Conservation (phyloP, 2,797 vertebrate genomes). For the Columba guinea region DNA sequence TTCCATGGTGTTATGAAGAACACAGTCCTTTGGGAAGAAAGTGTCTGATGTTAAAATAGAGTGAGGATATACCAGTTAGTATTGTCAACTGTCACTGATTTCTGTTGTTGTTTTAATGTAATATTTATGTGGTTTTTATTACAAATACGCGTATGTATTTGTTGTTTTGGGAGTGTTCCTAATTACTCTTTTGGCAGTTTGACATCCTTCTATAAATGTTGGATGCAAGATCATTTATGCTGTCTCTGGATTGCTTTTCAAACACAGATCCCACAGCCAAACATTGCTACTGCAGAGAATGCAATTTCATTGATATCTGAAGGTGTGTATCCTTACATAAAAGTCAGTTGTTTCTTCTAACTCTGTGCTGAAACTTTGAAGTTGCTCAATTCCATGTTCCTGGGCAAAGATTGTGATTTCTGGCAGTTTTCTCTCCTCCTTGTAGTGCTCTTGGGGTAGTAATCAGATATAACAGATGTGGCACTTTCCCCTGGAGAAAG, state of each 20-base stretch:
- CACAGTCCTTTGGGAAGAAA: not conserved
- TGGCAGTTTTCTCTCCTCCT: rapidly evolving
- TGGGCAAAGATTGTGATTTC: not conserved
- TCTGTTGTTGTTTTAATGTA: not conserved
- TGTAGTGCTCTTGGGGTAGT: not conserved
- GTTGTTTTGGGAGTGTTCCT: not conserved
- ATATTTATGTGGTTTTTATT: not conserved
- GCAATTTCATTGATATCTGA: not conserved
- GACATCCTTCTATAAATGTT: not conserved
- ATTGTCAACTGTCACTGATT: not conserved
- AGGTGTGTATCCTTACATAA: not conserved
- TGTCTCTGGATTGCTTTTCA: not conserved
- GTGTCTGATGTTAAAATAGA: not conserved
- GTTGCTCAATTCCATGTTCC: not conserved
- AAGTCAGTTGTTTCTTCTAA: not conserved
- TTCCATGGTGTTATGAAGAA: not conserved
- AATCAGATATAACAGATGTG: not conserved
- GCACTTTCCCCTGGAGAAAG: not conserved
- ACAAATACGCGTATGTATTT: not conserved
- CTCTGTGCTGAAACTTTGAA: not conserved
- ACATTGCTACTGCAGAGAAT: not conserved
- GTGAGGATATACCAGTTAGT: not conserved
- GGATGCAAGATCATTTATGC: not conserved
- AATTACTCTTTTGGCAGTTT: not conserved
- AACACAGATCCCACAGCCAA: not conserved